Evolutionary conservation across 1,140 invertebrate genomes (phyloP).

Genomic region (Portunus trituberculatus): DNA sequence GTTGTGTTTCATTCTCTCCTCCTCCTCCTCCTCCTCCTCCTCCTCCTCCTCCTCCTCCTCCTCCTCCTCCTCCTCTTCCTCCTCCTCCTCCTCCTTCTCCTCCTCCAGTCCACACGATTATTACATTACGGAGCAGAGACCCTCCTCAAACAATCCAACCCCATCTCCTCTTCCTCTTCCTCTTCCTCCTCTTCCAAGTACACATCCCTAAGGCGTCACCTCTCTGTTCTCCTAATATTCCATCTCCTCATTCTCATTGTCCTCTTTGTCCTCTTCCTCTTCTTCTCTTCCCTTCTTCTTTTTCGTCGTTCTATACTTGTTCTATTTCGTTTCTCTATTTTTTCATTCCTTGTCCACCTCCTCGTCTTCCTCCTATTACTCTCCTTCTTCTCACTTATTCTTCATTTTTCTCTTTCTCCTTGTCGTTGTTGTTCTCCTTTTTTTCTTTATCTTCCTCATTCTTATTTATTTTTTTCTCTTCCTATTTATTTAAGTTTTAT

Average conservation of each 20-base stretch:
- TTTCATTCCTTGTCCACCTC: not conserved
- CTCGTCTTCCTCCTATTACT: not conserved
- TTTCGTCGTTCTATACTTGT: not conserved
- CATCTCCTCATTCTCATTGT: not conserved
- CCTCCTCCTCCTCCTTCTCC: not conserved
- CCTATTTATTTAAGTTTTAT: too few species aligned
- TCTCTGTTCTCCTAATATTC: not conserved
- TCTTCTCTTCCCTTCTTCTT: not conserved
- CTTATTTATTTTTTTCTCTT: too few species aligned
- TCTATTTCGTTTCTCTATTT: not conserved
- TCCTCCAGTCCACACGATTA: not conserved
- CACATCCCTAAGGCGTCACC: too few species aligned
- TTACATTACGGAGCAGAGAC: not conserved
- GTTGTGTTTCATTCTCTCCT: too few species aligned
- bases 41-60: too few species aligned
- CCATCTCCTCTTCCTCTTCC: not conserved
- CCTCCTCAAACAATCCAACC: not conserved
- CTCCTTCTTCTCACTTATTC: not conserved
- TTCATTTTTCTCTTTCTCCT: too few species aligned
- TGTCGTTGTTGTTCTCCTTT: too few species aligned
- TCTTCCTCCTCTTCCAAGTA: not conserved
- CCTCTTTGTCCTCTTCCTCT: not conserved
- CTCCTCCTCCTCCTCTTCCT: too few species aligned
- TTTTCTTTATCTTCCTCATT: too few species aligned
- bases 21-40: too few species aligned